Conservation (phyloP, 2,888 invertebrate genomes). For the Dromius quadrimaculatus region DNA sequence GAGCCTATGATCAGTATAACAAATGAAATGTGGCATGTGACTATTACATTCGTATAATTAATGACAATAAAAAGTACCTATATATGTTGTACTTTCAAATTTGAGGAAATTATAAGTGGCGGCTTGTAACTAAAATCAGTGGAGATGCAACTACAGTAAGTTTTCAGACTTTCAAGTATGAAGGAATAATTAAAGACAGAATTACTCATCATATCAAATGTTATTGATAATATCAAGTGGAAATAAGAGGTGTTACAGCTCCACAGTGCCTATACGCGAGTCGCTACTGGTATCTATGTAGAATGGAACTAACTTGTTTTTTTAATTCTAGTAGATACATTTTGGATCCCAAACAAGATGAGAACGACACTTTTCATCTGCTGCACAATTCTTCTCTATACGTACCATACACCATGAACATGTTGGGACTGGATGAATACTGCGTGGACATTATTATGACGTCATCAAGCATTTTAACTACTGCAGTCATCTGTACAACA, state of each 20-base stretch:
- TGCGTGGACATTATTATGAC: conserved; percentile 17
- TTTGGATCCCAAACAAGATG: conserved; percentile 5
- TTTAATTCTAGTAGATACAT: conserved; percentile 14
- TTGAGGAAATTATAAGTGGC: too few relatives aligned
- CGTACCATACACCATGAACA: conserved; percentile 3
- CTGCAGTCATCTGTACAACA: conserved; percentile 18
- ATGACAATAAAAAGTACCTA: too few relatives aligned
- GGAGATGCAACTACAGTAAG: too few relatives aligned
- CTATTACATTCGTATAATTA: too few relatives aligned
- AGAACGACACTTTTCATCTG: conserved; percentile 29
- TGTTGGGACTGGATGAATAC: conserved; percentile 6
- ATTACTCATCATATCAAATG: too few relatives aligned
- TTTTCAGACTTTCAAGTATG: too few relatives aligned
- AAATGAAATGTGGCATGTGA: too few relatives aligned
- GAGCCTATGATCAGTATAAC: too few relatives aligned
- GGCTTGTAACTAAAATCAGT: too few relatives aligned
- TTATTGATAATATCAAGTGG: neutral
- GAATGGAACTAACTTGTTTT: neutral
- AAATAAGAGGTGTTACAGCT: too few relatives aligned
- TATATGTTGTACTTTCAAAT: too few relatives aligned
- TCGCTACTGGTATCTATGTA: neutral
- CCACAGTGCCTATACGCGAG: too few relatives aligned
- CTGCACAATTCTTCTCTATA: conserved; percentile 30
- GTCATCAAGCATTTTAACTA: neutral
- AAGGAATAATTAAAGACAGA: neutral